Evolutionary conservation across 2,113 vertebrate species (phyloP).

Genomic region (Pampusana beccarii): DNA sequence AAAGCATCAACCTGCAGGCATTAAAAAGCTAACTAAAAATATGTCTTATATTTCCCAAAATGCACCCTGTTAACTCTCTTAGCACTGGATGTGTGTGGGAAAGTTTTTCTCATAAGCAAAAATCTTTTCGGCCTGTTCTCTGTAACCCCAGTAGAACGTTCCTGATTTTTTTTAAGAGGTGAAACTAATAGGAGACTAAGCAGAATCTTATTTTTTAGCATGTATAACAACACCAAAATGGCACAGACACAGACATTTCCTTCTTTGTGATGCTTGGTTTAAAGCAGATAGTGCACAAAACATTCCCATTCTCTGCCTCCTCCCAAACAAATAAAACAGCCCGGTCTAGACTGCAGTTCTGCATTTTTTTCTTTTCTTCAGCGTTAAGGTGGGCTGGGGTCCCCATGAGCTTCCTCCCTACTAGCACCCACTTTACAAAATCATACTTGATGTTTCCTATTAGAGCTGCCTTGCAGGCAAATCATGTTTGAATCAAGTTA

Average conservation of each 20-base stretch:
- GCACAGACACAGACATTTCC: background rate
- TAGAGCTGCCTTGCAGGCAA: conserved; percentile 41
- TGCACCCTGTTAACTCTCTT: background rate
- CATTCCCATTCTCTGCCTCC: background rate
- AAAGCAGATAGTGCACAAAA: background rate
- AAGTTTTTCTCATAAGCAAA: background rate
- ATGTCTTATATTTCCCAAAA: background rate
- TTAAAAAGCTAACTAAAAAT: background rate
- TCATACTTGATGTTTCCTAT: background rate
- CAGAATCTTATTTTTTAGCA: background rate
- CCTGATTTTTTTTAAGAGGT: background rate
- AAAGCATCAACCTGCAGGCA: background rate
- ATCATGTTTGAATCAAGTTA: conserved; percentile 21
- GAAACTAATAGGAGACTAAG: background rate
- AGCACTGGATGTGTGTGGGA: background rate
- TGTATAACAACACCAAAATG: background rate
- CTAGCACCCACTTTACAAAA: background rate
- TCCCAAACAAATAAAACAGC: background rate
- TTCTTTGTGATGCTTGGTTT: background rate
- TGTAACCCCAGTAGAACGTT: background rate
- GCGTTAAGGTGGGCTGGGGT: background rate
- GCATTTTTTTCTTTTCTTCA: background rate
- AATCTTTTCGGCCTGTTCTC: background rate
- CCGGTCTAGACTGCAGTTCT: background rate
- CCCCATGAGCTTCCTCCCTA: background rate